Evolutionary conservation across 2,888 invertebrate species (phyloP).

Genomic region (Fabriciana adippe): DNA sequence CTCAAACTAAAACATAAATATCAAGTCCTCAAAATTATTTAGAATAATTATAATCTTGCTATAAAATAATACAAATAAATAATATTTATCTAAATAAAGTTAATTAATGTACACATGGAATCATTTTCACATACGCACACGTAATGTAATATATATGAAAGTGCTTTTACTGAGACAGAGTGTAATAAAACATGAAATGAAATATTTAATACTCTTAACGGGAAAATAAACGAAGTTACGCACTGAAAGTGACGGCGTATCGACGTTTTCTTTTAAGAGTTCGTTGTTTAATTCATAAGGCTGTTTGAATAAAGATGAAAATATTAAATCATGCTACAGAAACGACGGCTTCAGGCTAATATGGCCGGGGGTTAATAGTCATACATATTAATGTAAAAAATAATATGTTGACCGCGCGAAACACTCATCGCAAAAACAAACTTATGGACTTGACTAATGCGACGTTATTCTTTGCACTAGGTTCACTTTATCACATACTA

Average conservation of each 20-base stretch:
- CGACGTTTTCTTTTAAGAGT: slow-evolving; percentile 43
- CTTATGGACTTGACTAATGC: neutral
- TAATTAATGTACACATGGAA: neutral
- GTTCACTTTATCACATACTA: neutral
- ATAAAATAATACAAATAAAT: too few species aligned
- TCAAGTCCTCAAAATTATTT: too few species aligned
- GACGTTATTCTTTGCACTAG: neutral
- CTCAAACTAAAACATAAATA: too few species aligned
- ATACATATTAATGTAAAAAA: slow-evolving; percentile 73
- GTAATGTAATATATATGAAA: slow-evolving; percentile 15
- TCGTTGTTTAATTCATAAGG: slow-evolving; percentile 21
- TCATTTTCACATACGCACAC: slow-evolving; percentile 1
- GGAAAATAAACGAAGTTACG: slow-evolving; percentile 66
- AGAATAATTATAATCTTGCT: too few species aligned
- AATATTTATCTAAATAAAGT: too few species aligned
- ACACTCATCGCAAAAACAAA: slow-evolving; percentile 6
- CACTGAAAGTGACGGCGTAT: slow-evolving; percentile 56
- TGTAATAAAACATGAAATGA: slow-evolving; percentile 22
- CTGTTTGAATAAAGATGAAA: slow-evolving; percentile 74
- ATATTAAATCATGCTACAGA: slow-evolving; percentile 71
- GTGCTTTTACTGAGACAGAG: slow-evolving; percentile 1
- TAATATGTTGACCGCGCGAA: slow-evolving; percentile 43
- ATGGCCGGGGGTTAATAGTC: slow-evolving; percentile 69
- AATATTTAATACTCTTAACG: slow-evolving; percentile 25
- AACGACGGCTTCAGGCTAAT: slow-evolving; percentile 61